Conservation (phyloP, 2,113 vertebrate genomes). For the Athene cunicularia region DNA sequence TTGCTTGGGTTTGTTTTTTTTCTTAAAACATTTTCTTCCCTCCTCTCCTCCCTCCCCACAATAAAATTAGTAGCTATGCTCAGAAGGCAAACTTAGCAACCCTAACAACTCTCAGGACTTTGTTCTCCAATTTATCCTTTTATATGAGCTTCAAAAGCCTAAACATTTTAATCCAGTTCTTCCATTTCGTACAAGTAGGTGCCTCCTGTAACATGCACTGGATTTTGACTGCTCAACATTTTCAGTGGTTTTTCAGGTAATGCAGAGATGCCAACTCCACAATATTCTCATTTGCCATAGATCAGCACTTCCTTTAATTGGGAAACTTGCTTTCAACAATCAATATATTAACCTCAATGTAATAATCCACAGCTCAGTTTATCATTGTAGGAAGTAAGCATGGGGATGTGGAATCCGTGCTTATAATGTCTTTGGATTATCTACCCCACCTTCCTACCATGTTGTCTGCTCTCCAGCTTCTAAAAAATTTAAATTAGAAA, state of each 20-base stretch:
- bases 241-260: neutral
- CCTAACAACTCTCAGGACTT: neutral
- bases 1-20: neutral
- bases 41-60: slow-evolving; percentile 8
- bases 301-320: neutral
- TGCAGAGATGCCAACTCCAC: neutral
- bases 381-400: neutral
- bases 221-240: neutral
- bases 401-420: too few species aligned
- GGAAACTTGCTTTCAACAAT: neutral
- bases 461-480: slow-evolving; percentile 18
- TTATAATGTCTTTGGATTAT: neutral
- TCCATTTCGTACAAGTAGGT: neutral
- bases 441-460: neutral
- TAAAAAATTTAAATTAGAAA: slow-evolving; percentile 15
- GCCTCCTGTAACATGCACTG: neutral
- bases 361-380: neutral
- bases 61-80: slow-evolving; percentile 42
- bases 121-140: neutral
- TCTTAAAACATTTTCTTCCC: neutral
- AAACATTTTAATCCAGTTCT: neutral
- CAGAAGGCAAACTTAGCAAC: neutral
- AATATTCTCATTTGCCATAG: neutral
- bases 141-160: slow-evolving; percentile 2
- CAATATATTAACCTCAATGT: neutral